Evolutionary conservation across 2,888 invertebrate genomes (phyloP).

Genomic region (Taphrorychus bicolor): DNA sequence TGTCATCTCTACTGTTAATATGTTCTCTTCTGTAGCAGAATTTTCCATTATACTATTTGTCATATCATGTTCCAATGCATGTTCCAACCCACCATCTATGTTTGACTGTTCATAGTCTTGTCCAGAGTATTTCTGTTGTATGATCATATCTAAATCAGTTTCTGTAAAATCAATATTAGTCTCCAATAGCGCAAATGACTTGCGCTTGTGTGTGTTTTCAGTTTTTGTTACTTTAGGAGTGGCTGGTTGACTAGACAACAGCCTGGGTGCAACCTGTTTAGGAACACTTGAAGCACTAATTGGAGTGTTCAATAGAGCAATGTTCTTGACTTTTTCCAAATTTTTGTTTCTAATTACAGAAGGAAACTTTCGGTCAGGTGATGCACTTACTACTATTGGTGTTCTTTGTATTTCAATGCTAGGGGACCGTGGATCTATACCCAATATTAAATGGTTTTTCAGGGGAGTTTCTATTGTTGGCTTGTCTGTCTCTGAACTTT

Average conservation of each 20-base stretch:
- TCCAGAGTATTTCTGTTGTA: constrained; percentile 17
- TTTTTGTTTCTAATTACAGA: constrained; percentile 54
- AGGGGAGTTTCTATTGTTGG: constrained; percentile 38
- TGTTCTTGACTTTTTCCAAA: constrained; percentile 50
- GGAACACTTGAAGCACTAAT: constrained; percentile 50
- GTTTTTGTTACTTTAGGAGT: constrained; percentile 49
- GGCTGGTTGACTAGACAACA: constrained; percentile 54
- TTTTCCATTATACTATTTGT: no score
- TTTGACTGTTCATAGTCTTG: no score
- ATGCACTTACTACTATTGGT: constrained; percentile 59
- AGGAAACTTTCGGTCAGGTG: constrained; percentile 41
- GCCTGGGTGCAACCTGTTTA: constrained; percentile 56
- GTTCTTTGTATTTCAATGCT: constrained; percentile 67
- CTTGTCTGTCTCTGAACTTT: constrained; percentile 9
- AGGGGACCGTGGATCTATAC: constrained; percentile 65
- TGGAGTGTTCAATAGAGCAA: constrained; percentile 1
- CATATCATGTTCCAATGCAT: no score
- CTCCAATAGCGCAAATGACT: constrained; percentile 64
- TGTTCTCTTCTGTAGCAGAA: no score
- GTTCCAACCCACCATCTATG: no score
- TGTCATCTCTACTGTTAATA: no score
- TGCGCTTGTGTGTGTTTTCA: constrained; percentile 53
- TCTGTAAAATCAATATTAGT: constrained; percentile 69
- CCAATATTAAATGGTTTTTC: constrained; percentile 41
- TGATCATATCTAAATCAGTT: constrained; percentile 58